Evolutionary conservation across 2,888 invertebrate genomes (phyloP), one percentile per base, ranked within the genome.

Genomic region (Apamea sordens): DNA sequence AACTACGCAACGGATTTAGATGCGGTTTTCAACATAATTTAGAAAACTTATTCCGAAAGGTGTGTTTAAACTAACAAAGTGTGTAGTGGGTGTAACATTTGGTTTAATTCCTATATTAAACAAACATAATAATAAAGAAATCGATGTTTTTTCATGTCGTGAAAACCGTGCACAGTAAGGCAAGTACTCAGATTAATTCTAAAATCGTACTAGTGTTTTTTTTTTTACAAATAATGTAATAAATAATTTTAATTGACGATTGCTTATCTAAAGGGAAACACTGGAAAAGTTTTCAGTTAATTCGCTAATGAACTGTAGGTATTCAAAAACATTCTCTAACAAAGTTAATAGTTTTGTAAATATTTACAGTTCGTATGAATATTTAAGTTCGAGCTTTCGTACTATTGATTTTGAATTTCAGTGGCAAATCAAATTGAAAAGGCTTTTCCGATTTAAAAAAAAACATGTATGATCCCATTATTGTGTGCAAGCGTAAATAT

Each of bases 241-340:
- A 56, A 53, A 59, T 47, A 56, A 59, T 63, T 67, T 21, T 41
- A 13, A 61, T 69, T 68, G 59, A 61, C 4, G 24, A 70, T 72
- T 47, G 65, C 32, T 15, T 63, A 21, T 47, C 21, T 63, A 56
- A 44, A 72, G 8, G 0, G 36, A 59, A 65, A 36, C 5, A 7
- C 11, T 21, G 24, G 71, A 59, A 61, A 3, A 24, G 21, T 59
- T 74, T 73, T 56, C n/a, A 70, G 67, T 56, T 32, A 73, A 28
- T 61, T 73, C 73, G 44, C 8, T 68, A 76, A 71, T 44, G 7
- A 76, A 56, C 47, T 41, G 8, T 70, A 24, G 5, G 2, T 69
- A 63, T 50, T 65, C 41, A 0, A 28, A 36, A 82, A 68, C 10
- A 28, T 61, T 73, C 10, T 44, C 18, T 36, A 61, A 53, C 24